phyloP scores from a whole-genome alignment of 2,888 invertebrate species.

The Ormia ochracea region DNA sequence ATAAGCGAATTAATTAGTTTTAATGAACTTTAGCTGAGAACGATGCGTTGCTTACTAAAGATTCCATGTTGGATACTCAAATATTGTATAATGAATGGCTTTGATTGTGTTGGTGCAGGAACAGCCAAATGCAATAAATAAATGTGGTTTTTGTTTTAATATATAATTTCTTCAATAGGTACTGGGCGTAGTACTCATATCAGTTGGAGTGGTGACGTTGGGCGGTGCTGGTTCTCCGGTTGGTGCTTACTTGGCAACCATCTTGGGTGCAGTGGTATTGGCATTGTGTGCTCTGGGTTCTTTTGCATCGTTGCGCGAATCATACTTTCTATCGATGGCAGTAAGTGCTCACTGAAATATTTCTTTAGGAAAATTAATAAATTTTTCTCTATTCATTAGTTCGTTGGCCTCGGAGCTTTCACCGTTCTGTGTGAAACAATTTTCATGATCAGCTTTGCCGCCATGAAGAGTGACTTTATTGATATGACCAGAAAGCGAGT shows the following conservation, averaged over 20 bases:
- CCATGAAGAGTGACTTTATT: slow-evolving; percentile 65
- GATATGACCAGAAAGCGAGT: slow-evolving; percentile 68
- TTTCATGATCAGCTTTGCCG: slow-evolving; percentile 68
- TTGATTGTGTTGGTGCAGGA: too few species aligned
- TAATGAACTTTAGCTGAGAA: too few species aligned
- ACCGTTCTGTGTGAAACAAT: slow-evolving; percentile 65
- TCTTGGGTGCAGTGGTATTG: slow-evolving; percentile 66
- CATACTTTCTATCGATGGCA: slow-evolving; percentile 67
- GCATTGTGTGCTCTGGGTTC: slow-evolving; percentile 68
- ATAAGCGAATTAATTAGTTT: too few species aligned
- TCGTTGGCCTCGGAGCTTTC: slow-evolving; percentile 45
- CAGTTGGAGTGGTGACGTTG: slow-evolving; percentile 70
- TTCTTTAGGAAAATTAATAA: not conserved
- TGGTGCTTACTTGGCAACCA: slow-evolving; percentile 69
- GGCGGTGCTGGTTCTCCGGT: slow-evolving; percentile 68
- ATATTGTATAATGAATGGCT: too few species aligned
- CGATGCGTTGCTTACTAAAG: too few species aligned
- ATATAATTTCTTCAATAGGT: slow-evolving; percentile 64
- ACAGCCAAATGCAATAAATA: too few species aligned
- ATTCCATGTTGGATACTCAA: too few species aligned
- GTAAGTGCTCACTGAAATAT: slow-evolving; percentile 47
- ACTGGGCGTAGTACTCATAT: slow-evolving; percentile 66
- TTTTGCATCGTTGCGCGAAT: slow-evolving; percentile 71
- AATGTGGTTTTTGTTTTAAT: too few species aligned
- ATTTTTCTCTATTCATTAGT: slow-evolving; percentile 50